A percentile compares a stretch with the other conserved stretches of the same genome.
Conservation (phyloP, 2,797 vertebrate genomes). For the Anomalospiza imberbis region DNA sequence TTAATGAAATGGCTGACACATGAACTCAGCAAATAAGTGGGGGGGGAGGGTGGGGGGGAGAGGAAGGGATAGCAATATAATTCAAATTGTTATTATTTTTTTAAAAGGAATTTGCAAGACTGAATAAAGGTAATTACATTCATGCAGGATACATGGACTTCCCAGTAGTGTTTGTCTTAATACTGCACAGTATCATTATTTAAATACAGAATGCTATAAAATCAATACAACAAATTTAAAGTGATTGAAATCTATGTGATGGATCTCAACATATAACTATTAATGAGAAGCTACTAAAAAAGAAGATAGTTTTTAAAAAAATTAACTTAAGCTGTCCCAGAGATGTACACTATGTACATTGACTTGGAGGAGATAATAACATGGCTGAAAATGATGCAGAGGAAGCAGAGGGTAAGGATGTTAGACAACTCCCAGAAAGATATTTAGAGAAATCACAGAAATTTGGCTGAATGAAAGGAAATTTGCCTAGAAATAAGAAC, state of each 20-base stretch:
- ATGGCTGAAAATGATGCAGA: background rate
- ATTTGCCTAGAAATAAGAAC: background rate
- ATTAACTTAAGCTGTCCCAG: background rate
- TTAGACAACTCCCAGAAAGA: background rate
- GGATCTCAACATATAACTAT: background rate
- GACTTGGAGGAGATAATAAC: background rate
- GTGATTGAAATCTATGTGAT: background rate
- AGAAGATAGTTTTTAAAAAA: background rate
- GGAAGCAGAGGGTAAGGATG: background rate
- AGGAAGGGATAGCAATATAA: background rate
- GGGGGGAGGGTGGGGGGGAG: accelerated
- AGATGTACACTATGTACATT: background rate
- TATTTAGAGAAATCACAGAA: background rate
- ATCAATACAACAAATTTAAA: background rate
- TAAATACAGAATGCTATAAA: background rate
- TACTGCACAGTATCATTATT: background rate
- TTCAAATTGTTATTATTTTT: background rate
- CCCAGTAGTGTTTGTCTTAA: background rate
- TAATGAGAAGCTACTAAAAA: background rate
- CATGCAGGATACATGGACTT: background rate
- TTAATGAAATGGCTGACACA: conserved; percentile 10
- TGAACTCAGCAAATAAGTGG: background rate
- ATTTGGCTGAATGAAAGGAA: background rate
- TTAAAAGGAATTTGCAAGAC: background rate
- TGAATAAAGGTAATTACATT: background rate